Base-by-base conservation (phyloP, 2,888 invertebrate genomes). In the Hirtodrosophila cameraria region DNA sequence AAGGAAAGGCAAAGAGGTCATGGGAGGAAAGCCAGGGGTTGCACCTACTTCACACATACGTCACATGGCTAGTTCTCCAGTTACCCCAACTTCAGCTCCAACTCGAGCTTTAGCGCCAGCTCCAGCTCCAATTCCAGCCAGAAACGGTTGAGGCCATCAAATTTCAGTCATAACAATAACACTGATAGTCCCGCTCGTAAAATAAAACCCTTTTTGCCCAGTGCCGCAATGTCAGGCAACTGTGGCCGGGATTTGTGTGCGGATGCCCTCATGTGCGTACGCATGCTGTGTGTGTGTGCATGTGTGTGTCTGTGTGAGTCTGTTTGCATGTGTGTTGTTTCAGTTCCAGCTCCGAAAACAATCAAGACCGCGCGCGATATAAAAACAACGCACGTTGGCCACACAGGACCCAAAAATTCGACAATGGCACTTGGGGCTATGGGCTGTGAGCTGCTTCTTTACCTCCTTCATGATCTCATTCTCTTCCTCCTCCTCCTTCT, bases 121-220 rank as follows among this genome's bases (percentile, higher is more conserved):
- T 16, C 6, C 28, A 33, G 42, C 45, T 30, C 30, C 57, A 46
- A 33, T 41, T 46, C 23, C 52, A 43, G 70, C 79, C 71, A 62
- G 68, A 60, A 83, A 66, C 86, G 66, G 58, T 80, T 67, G 69
- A 73, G 76, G 81, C 81, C 82, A 82, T 82, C 84, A 82, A 84
- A 82, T 83, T 82, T 82, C 77, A 81, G 82, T 81, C 82, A 82
- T 82, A 82, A 82, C 82, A 82, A 82, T 82, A 84, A 82, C 79
- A 81, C 81, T 82, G 82, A 82, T 82, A 82, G 84, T 81, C 84
- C 77, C 70, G 79, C 79, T 84, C 82, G 82, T 83, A 83, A 82
- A 82, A 84, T 75, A 77, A 73, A 84, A 81, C 79, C 82, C 81
- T 83, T 83, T 61, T 57, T 59, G 48, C 46, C 53, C 67, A 45